Conservation (phyloP, 2,888 invertebrate genomes). For the Leptinotarsa peninsularis region DNA sequence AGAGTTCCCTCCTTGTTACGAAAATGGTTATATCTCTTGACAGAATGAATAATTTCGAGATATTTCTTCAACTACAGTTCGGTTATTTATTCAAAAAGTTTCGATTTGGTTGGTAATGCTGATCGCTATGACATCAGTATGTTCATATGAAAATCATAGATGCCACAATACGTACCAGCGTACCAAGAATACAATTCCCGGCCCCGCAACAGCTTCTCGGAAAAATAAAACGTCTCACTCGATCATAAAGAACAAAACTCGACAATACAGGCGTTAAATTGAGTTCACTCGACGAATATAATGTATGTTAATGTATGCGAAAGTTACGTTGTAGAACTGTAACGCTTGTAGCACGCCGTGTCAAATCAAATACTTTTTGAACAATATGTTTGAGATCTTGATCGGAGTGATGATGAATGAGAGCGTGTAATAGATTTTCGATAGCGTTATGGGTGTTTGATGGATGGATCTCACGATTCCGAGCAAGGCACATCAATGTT, state of each 20-base stretch:
- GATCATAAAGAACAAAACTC: not conserved
- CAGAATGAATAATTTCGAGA: too few relatives aligned
- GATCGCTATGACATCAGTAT: too few relatives aligned
- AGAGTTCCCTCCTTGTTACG: too few relatives aligned
- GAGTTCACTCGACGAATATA: slow-evolving; percentile 10
- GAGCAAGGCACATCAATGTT: slow-evolving; percentile 3
- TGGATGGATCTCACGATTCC: slow-evolving; percentile 17
- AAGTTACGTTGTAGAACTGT: slow-evolving; percentile 18
- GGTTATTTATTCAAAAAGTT: too few relatives aligned
- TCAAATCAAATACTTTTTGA: slow-evolving; percentile 18
- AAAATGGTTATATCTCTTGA: too few relatives aligned
- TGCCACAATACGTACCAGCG: too few relatives aligned
- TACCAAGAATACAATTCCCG: too few relatives aligned
- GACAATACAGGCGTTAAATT: not conserved
- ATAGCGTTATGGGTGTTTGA: slow-evolving; percentile 13
- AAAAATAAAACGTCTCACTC: not conserved
- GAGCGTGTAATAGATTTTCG: slow-evolving; percentile 22
- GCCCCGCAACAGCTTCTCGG: not conserved
- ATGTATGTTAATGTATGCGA: slow-evolving; percentile 18
- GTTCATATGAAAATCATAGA: too few relatives aligned
- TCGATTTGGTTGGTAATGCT: too few relatives aligned
- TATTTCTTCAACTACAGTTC: too few relatives aligned
- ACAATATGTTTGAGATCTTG: slow-evolving; percentile 21
- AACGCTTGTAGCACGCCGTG: slow-evolving; percentile 20
- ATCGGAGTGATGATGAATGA: slow-evolving; percentile 21